phyloP scores from a whole-genome alignment of 1,140 invertebrate genomes.

The Phocides pigmalion region DNA sequence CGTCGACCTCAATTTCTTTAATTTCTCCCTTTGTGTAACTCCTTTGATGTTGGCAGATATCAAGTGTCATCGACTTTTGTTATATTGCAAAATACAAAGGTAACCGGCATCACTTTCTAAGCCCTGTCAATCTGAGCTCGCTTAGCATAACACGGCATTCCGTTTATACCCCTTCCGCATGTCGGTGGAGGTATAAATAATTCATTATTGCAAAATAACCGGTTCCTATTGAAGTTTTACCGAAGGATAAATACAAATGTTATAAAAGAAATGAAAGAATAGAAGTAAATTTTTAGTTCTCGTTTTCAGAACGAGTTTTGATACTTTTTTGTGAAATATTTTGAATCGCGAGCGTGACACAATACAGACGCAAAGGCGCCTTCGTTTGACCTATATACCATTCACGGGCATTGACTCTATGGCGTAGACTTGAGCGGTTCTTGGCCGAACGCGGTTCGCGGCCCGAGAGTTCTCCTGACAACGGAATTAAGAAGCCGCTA shows the following conservation, averaged over 20 bases:
- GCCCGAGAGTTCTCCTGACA: slow-evolving; percentile 27
- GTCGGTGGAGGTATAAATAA: slow-evolving; percentile 47
- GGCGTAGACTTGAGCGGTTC: slow-evolving; percentile 54
- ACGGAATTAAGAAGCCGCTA: slow-evolving; percentile 30
- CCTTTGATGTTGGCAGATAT: slow-evolving; percentile 40
- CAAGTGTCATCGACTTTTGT: slow-evolving; percentile 42
- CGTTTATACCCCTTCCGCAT: slow-evolving; percentile 55
- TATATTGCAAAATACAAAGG: slow-evolving; percentile 38
- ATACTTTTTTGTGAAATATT: slow-evolving; percentile 58
- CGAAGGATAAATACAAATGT: slow-evolving; percentile 21
- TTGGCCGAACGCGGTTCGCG: slow-evolving; percentile 37
- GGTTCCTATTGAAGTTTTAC: slow-evolving; percentile 38
- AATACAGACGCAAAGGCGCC: slow-evolving; percentile 75
- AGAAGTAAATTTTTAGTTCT: slow-evolving; percentile 47
- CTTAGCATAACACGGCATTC: slow-evolving; percentile 48
- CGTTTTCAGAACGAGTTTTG: slow-evolving; percentile 53
- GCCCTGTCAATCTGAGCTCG: slow-evolving; percentile 35
- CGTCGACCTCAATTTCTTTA: slow-evolving; percentile 33
- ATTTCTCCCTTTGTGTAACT: slow-evolving; percentile 19
- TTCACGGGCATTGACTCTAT: slow-evolving; percentile 69
- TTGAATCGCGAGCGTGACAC: slow-evolving; percentile 55
- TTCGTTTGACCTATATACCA: slow-evolving; percentile 76
- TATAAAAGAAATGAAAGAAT: slow-evolving; percentile 49
- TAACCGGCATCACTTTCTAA: slow-evolving; percentile 48
- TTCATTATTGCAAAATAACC: slow-evolving; percentile 50